Percentiles rank a stretch among this genome's conserved stretches.
These are phyloP conservation scores for Phataginus tetradactyla DNA, from an alignment of 2,797 vertebrate genomes.

Conservation along the genomic window DNA sequence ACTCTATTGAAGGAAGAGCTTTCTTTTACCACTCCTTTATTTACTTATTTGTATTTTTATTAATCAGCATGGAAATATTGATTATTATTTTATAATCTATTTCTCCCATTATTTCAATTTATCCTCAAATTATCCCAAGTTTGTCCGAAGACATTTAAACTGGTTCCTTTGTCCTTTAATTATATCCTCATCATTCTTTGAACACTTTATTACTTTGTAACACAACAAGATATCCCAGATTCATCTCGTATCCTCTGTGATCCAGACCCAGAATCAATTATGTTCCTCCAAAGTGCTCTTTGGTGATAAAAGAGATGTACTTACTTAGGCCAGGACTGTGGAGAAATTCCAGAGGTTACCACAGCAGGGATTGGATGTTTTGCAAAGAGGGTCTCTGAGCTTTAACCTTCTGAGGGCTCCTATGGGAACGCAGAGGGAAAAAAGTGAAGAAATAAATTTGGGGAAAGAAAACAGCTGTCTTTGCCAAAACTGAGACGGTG, in stretches of 20 bases:
- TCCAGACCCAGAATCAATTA: not conserved
- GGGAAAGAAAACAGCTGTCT: slow-evolving; percentile 80
- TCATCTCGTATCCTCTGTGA: not conserved
- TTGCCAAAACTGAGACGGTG: slow-evolving; percentile 89
- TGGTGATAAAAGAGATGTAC: slow-evolving; percentile 59
- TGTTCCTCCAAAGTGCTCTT: not conserved
- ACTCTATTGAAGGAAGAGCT: not conserved
- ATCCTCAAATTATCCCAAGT: not conserved
- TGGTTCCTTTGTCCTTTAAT: not conserved
- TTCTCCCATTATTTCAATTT: not conserved
- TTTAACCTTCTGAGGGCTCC: slow-evolving; percentile 91
- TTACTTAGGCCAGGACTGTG: slow-evolving; percentile 93
- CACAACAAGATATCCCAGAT: not conserved
- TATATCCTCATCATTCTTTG: not conserved
- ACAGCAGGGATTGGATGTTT: slow-evolving; percentile 90
- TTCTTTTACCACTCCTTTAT: not conserved
- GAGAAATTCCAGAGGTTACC: slow-evolving; percentile 90
- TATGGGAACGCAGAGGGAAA: slow-evolving; percentile 84
- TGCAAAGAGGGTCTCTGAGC: slow-evolving; percentile 91
- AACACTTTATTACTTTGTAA: not conserved
- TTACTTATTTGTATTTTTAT: not conserved
- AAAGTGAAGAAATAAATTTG: slow-evolving; percentile 85
- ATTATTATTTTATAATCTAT: not conserved
- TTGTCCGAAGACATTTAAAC: not conserved
- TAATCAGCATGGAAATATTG: not conserved